phyloP scores from a whole-genome alignment of 1,140 invertebrate genomes.

The Chrysomallon squamiferum region DNA sequence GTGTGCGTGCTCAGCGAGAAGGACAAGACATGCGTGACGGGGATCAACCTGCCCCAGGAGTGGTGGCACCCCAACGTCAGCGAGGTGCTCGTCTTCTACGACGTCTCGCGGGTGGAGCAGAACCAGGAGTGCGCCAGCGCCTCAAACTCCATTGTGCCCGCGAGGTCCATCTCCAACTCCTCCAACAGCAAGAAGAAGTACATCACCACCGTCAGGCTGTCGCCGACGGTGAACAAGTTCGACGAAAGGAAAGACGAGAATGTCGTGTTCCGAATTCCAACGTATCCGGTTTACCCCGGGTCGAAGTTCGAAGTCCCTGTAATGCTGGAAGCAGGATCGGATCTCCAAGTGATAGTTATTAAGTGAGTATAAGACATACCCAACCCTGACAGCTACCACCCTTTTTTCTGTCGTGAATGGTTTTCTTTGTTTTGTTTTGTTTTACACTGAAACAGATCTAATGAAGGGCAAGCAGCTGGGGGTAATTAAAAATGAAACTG shows the following conservation, averaged over 20 bases:
- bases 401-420: too few relatives aligned
- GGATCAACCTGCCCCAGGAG: conserved; percentile 32
- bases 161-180: conserved; percentile 21
- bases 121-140: conserved; percentile 48
- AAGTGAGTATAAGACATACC: conserved; percentile 71
- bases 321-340: conserved; percentile 38
- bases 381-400: too few relatives aligned
- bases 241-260: conserved; percentile 37
- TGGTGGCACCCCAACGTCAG: conserved; percentile 35
- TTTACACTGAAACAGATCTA: too few relatives aligned
- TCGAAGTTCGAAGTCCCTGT: conserved; percentile 46
- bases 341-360: conserved; percentile 76
- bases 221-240: conserved; percentile 20
- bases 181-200: conserved; percentile 28
- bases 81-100: conserved; percentile 35
- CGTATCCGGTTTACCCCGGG: conserved; percentile 25
- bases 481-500: too few relatives aligned
- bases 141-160: conserved; percentile 45
- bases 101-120: conserved; percentile 40
- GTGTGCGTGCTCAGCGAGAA: conserved; percentile 40
- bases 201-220: conserved; percentile 29
- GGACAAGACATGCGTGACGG: conserved; percentile 39
- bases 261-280: conserved; percentile 41
- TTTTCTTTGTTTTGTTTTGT: too few relatives aligned
- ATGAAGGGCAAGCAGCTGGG: too few relatives aligned